Evolutionary conservation across 2,888 invertebrate genomes (phyloP), one percentile per base, ranked within the genome.

Genomic region (Macrophya alboannulata): DNA sequence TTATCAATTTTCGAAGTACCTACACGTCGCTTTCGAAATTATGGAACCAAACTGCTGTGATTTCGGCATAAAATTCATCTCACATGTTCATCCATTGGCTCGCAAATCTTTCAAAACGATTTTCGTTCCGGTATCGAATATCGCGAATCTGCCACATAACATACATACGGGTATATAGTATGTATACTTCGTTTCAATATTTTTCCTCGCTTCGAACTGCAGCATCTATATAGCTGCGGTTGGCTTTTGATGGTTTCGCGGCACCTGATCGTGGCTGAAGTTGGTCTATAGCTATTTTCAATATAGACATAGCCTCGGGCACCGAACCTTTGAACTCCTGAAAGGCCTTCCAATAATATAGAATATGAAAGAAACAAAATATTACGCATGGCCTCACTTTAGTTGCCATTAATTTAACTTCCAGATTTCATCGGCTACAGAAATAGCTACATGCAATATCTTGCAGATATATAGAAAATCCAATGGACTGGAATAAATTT

Each of bases 311-410:
- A 71, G 71, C 71, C 71, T 40, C 71, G 40, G 40, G 71, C 40
- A 12, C 17, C 71, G 9, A 37, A 40, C 71, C 71, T 71, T 71
- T 71, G 71, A 71, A 71, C 40, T 71, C 71, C 5, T 37, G 40
- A 71, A 37, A 71, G 71, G 25, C 40, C 71, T 71, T 71, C 37
- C n/a, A n/a, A 71, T 71, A 71, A 71, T 71, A 71, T 40, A 37
- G 71, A 71, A 71, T 71, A 71, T 71, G n/a, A 40, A 40, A 37
- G 40, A 71, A 71, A 71, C 71, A 71, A 40, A 71, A 40, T 71
- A 40, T 71, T 71, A 71, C 71, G 17, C 40, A 37, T 40, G 40
- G 40, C 40, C 40, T 37, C 21, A 17, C 71, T 40, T 40, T 6
- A 40, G 71, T 71, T 71, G 40, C 40, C 40, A 71, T n/a, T 71